phyloP scores from a whole-genome alignment of 2,113 vertebrate species.

The Eolophus roseicapilla region DNA sequence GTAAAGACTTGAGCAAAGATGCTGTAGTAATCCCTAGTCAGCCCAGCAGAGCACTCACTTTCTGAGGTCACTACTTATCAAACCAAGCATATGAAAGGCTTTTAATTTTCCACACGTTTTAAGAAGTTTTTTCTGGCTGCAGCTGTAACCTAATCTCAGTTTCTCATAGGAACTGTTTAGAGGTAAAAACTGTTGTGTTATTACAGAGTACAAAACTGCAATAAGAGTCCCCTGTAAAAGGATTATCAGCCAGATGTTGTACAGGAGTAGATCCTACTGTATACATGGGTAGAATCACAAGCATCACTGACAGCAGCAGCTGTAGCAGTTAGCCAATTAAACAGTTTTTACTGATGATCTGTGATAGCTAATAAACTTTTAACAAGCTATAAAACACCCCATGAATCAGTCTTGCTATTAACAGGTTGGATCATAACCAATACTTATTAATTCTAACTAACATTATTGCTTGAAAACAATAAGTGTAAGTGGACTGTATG shows the following conservation, averaged over 20 bases:
- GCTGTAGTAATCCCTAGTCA: neutral
- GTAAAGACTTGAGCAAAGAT: neutral
- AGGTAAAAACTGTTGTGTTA: neutral
- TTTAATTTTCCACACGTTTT: neutral
- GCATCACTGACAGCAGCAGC: neutral
- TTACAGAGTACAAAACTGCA: neutral
- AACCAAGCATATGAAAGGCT: neutral
- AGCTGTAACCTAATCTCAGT: neutral
- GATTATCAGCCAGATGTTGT: neutral
- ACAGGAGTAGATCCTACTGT: neutral
- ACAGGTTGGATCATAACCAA: slow-evolving; percentile 42
- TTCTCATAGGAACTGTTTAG: neutral
- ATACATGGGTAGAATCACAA: neutral
- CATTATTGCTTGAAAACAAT: neutral
- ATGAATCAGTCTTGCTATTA: slow-evolving; percentile 43
- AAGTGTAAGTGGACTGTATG: neutral
- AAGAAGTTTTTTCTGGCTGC: neutral
- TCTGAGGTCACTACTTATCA: neutral
- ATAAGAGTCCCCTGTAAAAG: neutral
- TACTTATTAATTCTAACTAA: slow-evolving; percentile 3
- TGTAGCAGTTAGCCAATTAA: slow-evolving; percentile 58
- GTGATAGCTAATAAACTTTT: slow-evolving; percentile 57
- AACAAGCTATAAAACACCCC: slow-evolving; percentile 30
- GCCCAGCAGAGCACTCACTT: neutral
- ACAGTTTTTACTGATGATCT: slow-evolving; percentile 49